phyloP scores from a whole-genome alignment of 2,797 vertebrate genomes.

The Sebastiscus tertius region DNA sequence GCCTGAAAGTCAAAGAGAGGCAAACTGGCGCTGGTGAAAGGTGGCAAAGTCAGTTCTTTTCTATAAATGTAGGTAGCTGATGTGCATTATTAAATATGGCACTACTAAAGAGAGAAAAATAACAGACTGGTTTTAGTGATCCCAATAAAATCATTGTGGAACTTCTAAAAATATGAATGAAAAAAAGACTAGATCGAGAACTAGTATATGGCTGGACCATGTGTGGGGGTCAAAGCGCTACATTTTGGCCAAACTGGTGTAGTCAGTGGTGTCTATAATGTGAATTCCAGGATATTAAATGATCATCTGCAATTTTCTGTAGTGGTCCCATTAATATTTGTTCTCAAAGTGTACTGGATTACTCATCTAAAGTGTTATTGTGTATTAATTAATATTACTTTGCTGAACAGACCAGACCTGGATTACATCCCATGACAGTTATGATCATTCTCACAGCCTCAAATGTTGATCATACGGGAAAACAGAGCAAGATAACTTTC shows the following conservation, averaged over 20 bases:
- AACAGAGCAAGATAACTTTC: not conserved
- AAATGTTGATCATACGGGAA: not conserved
- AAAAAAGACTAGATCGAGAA: not conserved
- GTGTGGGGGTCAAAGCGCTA: too few species aligned
- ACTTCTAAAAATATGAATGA: not conserved
- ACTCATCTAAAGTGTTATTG: not conserved
- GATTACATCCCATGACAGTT: not conserved
- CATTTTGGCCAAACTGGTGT: too few species aligned
- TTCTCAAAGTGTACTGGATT: not conserved
- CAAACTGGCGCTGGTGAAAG: conserved; percentile 17
- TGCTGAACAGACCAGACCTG: not conserved
- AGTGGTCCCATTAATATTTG: not conserved
- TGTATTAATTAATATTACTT: not conserved
- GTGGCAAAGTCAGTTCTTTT: not conserved
- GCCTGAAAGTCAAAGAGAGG: conserved; percentile 44
- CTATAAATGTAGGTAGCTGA: not conserved
- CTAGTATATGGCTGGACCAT: too few species aligned
- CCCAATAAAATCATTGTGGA: not conserved
- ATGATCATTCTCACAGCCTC: not conserved
- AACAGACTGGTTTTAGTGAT: not conserved
- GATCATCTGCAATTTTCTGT: too few species aligned
- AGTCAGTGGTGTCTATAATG: too few species aligned
- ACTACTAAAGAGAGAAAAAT: not conserved
- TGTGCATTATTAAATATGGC: not conserved
- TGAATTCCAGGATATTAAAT: too few species aligned